Evolutionary conservation across 2,888 invertebrate genomes (phyloP).

Genomic region (Helleia helle): DNA sequence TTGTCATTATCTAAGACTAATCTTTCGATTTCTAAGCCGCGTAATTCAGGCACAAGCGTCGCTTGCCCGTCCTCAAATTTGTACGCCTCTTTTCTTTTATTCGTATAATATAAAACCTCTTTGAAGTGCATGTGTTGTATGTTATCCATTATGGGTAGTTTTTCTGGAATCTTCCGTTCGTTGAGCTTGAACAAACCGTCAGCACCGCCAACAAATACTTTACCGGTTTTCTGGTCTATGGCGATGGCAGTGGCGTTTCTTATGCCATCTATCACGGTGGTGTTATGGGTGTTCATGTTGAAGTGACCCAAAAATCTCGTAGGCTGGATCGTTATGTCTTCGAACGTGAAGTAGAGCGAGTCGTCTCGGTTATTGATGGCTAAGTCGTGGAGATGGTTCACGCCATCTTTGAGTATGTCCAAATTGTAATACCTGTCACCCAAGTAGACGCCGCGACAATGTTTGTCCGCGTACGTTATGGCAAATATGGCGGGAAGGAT

Average conservation of each 20-base stretch:
- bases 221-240: constrained; percentile 41
- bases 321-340: constrained; percentile 34
- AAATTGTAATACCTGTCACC: constrained; percentile 43
- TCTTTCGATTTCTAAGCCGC: constrained; percentile 35
- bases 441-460: constrained; percentile 42
- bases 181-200: constrained; percentile 50
- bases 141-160: constrained; percentile 42
- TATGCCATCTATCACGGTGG: constrained; percentile 42
- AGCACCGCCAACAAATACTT: constrained; percentile 46
- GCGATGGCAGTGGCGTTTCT: constrained; percentile 51
- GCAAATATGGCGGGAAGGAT: constrained; percentile 25
- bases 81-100: constrained; percentile 36
- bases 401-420: constrained; percentile 48
- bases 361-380: constrained; percentile 44
- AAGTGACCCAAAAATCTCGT: constrained; percentile 38
- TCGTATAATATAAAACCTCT: constrained; percentile 43
- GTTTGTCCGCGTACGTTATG: constrained; percentile 29
- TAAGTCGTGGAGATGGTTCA: constrained; percentile 43
- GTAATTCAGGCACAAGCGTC: constrained; percentile 34
- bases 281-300: constrained; percentile 32
- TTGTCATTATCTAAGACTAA: constrained; percentile 47
- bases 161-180: constrained; percentile 37
- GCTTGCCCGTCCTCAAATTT: constrained; percentile 44
- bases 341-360: constrained; percentile 49
- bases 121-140: constrained; percentile 43